These are phyloP conservation scores for Ptychoptera contaminata DNA, from an alignment of 2,888 invertebrate species.

Conservation along the genomic window DNA sequence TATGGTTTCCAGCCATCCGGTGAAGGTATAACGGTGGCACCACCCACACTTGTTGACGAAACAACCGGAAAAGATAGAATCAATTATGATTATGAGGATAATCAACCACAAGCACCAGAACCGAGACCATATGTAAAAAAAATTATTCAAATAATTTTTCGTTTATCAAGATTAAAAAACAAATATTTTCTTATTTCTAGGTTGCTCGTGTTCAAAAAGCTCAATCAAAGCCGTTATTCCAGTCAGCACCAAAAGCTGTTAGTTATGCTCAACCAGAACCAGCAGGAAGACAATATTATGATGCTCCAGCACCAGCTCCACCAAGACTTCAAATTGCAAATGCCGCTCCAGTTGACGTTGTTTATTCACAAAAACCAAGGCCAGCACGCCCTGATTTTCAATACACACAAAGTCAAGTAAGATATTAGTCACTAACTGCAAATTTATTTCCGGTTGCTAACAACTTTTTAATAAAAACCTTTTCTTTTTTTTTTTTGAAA, in stretches of 20 bases:
- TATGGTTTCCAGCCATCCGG: constrained; percentile 77
- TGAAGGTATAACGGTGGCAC: constrained; percentile 67
- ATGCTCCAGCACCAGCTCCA: constrained; percentile 17
- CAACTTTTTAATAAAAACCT: neutral
- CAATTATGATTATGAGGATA: constrained; percentile 31
- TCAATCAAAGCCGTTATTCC: constrained; percentile 16
- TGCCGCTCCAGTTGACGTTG: constrained; percentile 26
- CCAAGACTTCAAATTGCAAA: constrained; percentile 25
- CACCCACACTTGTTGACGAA: constrained; percentile 39
- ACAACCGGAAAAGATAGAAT: constrained; percentile 29
- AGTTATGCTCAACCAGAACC: constrained; percentile 14
- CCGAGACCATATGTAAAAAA: constrained; percentile 23
- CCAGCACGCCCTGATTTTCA: constrained; percentile 27
- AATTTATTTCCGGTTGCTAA: neutral
- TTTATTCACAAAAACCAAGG: constrained; percentile 25
- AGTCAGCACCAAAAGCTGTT: constrained; percentile 15
- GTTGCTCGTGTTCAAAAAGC: constrained; percentile 16
- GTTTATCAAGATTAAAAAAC: neutral
- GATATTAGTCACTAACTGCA: neutral
- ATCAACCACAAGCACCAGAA: constrained; percentile 14
- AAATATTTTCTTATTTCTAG: constrained; percentile 3
- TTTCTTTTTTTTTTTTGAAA: neutral
- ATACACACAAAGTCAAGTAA: constrained; percentile 23
- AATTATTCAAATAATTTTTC: constrained; percentile 5
- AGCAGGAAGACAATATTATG: constrained; percentile 5